These are phyloP conservation scores for Tetrapedia diversipes DNA, from an alignment of 2,888 invertebrate species.

Conservation along the genomic window DNA sequence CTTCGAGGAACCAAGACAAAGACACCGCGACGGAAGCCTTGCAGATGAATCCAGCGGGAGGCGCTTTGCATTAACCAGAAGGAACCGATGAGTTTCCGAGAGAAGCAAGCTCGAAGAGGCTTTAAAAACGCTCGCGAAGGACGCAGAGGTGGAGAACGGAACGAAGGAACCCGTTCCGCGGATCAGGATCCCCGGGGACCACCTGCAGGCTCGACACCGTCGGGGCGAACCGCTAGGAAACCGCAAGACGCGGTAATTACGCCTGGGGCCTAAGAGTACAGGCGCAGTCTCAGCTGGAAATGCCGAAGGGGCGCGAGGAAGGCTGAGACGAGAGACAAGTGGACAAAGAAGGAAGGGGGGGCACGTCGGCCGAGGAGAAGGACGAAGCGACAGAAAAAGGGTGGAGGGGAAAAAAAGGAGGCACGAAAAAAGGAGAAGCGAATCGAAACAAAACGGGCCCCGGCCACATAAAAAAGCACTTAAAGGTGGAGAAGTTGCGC, in stretches of 20 bases:
- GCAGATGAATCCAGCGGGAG: background rate
- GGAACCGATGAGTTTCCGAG: background rate
- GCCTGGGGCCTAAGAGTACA: constrained; percentile 71
- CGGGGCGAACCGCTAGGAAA: constrained; percentile 74
- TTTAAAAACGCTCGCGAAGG: constrained; percentile 18
- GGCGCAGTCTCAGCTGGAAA: constrained; percentile 58
- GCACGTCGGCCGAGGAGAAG: too few relatives aligned
- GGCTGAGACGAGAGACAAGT: background rate
- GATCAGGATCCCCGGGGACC: constrained; percentile 65
- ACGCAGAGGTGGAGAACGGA: background rate
- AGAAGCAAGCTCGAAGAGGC: constrained; percentile 13
- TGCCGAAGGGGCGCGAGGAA: constrained; percentile 47
- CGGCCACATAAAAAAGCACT: constrained; percentile 80
- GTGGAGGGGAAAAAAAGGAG: background rate
- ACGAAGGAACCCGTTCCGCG: constrained; percentile 46
- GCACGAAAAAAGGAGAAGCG: constrained; percentile 59
- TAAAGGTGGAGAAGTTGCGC: constrained; percentile 72
- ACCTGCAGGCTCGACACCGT: constrained; percentile 72
- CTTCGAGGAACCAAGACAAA: too few relatives aligned
- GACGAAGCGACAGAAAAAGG: background rate
- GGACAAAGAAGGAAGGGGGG: background rate
- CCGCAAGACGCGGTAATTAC: constrained; percentile 78
- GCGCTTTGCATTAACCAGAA: background rate
- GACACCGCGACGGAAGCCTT: too few relatives aligned
- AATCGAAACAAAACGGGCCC: constrained; percentile 77